Conservation (phyloP, 2,797 vertebrate species). For the Sebastolobus alascanus region DNA sequence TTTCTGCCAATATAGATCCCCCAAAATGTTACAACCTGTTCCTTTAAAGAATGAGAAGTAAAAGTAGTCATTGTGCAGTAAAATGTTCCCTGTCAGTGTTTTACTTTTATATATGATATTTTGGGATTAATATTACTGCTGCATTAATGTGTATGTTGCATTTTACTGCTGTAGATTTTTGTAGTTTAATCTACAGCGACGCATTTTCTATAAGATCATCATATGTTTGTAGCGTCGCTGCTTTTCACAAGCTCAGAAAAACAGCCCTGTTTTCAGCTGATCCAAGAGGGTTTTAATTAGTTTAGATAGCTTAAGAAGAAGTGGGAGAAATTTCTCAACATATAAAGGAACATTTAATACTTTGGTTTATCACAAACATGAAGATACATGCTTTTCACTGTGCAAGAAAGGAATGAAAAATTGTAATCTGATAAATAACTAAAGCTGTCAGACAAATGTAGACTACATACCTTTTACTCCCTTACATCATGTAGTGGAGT, state of each 20-base stretch:
- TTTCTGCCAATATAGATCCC: too few relatives aligned
- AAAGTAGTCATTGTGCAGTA: neutral
- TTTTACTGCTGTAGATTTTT: neutral
- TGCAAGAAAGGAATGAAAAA: too few relatives aligned
- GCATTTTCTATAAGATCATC: neutral
- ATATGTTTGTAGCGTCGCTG: fast-evolving
- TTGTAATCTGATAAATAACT: too few relatives aligned
- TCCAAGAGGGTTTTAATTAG: too few relatives aligned
- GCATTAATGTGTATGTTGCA: neutral
- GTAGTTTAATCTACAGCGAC: neutral
- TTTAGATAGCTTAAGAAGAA: neutral
- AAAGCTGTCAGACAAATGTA: too few relatives aligned
- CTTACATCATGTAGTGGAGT: too few relatives aligned
- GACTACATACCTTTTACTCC: too few relatives aligned
- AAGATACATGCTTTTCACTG: neutral
- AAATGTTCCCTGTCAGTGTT: neutral
- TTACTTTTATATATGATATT: too few relatives aligned
- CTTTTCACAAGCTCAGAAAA: too few relatives aligned
- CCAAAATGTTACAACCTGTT: too few relatives aligned
- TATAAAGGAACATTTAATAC: neutral
- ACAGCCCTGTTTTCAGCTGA: too few relatives aligned
- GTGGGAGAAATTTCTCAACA: neutral
- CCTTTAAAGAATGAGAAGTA: neutral
- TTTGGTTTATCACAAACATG: neutral
- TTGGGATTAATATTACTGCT: too few relatives aligned